These are phyloP conservation scores for Acanthosoma haemorrhoidale DNA, from an alignment of 2,888 invertebrate species.

Conservation along the genomic window DNA sequence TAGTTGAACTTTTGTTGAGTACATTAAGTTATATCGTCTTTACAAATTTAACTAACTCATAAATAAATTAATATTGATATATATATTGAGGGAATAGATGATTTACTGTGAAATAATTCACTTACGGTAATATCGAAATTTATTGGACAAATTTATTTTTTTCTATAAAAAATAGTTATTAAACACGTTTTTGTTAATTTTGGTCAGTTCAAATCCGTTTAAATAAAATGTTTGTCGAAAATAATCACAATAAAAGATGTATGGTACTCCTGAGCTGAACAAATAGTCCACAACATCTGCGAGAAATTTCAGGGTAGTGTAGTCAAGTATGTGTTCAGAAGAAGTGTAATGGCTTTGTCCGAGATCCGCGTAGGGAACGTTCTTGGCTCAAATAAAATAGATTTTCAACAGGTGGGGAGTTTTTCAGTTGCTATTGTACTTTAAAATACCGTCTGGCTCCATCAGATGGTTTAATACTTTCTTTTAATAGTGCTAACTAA, in stretches of 20 bases:
- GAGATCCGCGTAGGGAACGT: constrained; percentile 38
- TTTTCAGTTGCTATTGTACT: neutral
- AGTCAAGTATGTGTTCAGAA: constrained; percentile 36
- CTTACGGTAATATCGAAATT: too few species aligned
- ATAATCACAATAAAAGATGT: neutral
- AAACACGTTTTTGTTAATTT: too few species aligned
- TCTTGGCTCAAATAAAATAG: constrained; percentile 34
- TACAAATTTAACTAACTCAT: too few species aligned
- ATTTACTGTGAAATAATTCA: too few species aligned
- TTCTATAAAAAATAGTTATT: too few species aligned
- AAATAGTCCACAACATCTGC: constrained; percentile 25
- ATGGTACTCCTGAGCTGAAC: neutral
- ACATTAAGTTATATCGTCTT: too few species aligned
- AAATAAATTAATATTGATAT: too few species aligned
- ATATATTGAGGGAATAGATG: too few species aligned
- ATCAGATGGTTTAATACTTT: neutral
- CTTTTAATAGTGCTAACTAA: constrained; percentile 1
- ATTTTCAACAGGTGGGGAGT: constrained; percentile 37
- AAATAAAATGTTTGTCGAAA: too few species aligned
- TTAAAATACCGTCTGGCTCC: neutral
- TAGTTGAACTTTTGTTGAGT: too few species aligned
- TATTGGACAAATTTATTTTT: too few species aligned
- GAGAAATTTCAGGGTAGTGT: constrained; percentile 30
- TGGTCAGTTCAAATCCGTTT: too few species aligned
- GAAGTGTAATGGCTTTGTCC: constrained; percentile 38